phyloP scores from a whole-genome alignment of 1,140 invertebrate species.

The Antheraea pernyi region DNA sequence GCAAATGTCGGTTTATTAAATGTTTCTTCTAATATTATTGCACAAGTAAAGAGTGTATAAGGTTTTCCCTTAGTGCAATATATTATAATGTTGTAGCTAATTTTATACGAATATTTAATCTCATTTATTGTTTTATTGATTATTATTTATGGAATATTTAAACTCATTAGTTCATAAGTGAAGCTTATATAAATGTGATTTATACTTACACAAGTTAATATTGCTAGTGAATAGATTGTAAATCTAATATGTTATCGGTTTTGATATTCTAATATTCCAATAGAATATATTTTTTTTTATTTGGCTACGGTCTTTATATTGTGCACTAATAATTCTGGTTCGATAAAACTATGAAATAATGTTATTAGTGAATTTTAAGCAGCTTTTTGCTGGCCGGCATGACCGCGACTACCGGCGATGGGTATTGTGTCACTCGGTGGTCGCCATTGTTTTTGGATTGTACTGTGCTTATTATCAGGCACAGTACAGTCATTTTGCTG shows the following conservation, averaged over 20 bases:
- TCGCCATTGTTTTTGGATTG: no score
- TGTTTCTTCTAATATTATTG: not conserved
- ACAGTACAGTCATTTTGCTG: no score
- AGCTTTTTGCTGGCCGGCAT: no score
- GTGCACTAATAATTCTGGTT: no score
- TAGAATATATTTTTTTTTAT: not conserved
- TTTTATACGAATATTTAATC: constrained; percentile 4
- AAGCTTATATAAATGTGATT: not conserved
- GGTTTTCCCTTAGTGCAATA: not conserved
- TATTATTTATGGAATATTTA: not conserved
- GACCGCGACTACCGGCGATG: no score
- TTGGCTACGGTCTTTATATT: not conserved
- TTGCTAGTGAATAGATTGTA: not conserved
- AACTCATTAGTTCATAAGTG: not conserved
- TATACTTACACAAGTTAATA: not conserved
- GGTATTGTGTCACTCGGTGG: no score
- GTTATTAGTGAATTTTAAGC: no score
- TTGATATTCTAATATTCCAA: not conserved
- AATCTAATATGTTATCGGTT: not conserved
- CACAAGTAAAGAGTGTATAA: not conserved
- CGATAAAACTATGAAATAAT: no score
- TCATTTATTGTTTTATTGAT: not conserved
- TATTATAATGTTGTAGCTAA: not conserved
- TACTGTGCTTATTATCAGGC: no score
- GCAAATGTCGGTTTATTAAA: not conserved